Percentiles rank a stretch among this genome's conserved stretches.
phyloP scores from a whole-genome alignment of 2,113 vertebrate genomes.

The Burhinus bistriatus region DNA sequence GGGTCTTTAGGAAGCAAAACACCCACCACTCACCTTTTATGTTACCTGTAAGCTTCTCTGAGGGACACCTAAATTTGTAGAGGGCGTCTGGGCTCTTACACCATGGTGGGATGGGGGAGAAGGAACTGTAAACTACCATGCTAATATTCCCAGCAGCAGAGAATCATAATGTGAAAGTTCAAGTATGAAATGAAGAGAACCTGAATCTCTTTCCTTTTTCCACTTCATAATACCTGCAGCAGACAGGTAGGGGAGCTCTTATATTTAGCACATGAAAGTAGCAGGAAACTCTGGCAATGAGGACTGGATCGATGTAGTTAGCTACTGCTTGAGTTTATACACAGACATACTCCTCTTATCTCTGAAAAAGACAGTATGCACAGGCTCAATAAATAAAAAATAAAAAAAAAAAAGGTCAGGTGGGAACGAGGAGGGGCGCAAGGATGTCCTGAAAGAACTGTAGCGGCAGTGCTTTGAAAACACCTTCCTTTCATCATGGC shows the following conservation, averaged over 20 bases:
- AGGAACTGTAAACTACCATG: not conserved
- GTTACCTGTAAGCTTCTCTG: not conserved
- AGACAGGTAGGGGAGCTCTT: conserved; percentile 20
- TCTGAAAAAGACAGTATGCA: not conserved
- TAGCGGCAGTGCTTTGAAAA: not conserved
- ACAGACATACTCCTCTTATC: not conserved
- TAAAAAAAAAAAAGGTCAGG: not conserved
- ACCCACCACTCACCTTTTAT: accelerated
- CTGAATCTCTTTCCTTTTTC: not conserved
- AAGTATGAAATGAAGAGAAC: not conserved
- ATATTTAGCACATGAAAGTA: not conserved
- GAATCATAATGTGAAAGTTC: not conserved
- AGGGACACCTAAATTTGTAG: not conserved
- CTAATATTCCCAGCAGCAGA: not conserved
- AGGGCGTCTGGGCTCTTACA: not conserved
- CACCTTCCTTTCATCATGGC: not conserved
- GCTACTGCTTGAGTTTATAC: not conserved
- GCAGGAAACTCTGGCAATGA: not conserved
- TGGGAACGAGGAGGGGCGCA: not conserved
- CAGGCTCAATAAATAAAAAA: not conserved
- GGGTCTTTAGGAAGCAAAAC: not conserved
- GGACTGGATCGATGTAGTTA: not conserved
- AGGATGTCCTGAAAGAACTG: not conserved
- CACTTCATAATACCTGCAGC: not conserved
- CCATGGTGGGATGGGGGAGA: not conserved